phyloP scores from a whole-genome alignment of 92 coral and sea anemone species.

The Phymanthus crucifer region DNA sequence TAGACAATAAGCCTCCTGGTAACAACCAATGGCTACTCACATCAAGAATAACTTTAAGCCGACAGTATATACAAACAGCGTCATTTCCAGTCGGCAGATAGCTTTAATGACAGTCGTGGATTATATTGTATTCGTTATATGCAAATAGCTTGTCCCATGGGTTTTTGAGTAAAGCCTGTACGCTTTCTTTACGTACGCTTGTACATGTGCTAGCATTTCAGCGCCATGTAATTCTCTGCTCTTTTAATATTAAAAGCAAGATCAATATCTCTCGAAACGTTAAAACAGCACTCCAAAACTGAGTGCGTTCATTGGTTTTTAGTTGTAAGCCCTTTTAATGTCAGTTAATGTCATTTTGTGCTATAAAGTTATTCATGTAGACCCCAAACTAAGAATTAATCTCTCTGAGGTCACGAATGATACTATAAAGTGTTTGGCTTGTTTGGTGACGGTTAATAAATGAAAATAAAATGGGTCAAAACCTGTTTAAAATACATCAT shows the following conservation, averaged over 20 bases:
- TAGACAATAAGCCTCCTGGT: conserved; percentile 17
- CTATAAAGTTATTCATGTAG: conserved; percentile 10
- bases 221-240: not conserved
- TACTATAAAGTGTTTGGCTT: not conserved
- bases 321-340: not conserved
- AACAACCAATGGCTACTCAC: conserved; percentile 42
- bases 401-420: conserved; percentile 16
- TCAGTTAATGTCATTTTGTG: conserved; percentile 11
- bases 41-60: conserved; percentile 29
- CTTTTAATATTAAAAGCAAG: not conserved
- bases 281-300: conserved; percentile 5
- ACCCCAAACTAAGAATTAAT: conserved; percentile 15
- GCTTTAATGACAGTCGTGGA: conserved; percentile 34
- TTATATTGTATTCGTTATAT: conserved; percentile 37
- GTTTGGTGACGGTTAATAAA: not conserved
- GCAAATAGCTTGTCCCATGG: conserved; percentile 31
- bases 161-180: conserved; percentile 2
- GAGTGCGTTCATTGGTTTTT: not conserved
- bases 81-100: conserved; percentile 10
- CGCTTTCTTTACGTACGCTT: not conserved
- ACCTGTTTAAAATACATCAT: not conserved
- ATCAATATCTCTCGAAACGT: not conserved
- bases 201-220: not conserved
- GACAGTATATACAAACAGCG: conserved; percentile 56
- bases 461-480: not conserved